A percentile compares a stretch with the other conserved stretches of the same genome.
Evolutionary conservation across 2,888 invertebrate species (phyloP).

Genomic region (Drosophila mimica): DNA sequence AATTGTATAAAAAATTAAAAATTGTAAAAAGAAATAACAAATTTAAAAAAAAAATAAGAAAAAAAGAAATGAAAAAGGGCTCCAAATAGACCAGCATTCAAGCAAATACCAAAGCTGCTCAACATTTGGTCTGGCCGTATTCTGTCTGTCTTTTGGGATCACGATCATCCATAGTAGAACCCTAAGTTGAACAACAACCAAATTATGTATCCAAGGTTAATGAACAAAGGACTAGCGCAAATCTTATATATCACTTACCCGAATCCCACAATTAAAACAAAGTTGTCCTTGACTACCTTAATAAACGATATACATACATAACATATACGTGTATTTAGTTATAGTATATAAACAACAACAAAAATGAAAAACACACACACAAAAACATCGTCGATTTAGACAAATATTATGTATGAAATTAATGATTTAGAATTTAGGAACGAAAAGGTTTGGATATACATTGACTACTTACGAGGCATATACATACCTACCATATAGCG

Average conservation of each 20-base stretch:
- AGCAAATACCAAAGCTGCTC: constrained; percentile 68
- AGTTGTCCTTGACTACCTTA: constrained; percentile 60
- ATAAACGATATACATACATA: constrained; percentile 43
- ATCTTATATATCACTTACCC: constrained; percentile 35
- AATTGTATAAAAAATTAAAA: constrained; percentile 87
- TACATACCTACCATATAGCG: constrained; percentile 47
- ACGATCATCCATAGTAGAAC: constrained; percentile 17
- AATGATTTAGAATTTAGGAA: constrained; percentile 68
- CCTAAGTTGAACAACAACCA: constrained; percentile 11
- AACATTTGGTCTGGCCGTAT: constrained; percentile 56
- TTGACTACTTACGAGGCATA: constrained; percentile 59
- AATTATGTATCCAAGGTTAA: neutral
- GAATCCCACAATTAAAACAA: constrained; percentile 25
- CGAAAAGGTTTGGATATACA: constrained; percentile 71
- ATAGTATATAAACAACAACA: constrained; percentile 61
- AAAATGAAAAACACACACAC: constrained; percentile 27
- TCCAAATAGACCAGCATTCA: constrained; percentile 91
- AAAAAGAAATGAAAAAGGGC: constrained; percentile 87
- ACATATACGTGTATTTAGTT: constrained; percentile 72
- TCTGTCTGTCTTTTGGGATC: constrained; percentile 36
- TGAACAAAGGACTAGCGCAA: constrained; percentile 33
- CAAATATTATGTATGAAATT: constrained; percentile 62
- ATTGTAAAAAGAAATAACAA: constrained; percentile 93
- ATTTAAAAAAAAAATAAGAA: constrained; percentile 89
- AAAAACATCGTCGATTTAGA: constrained; percentile 49